Evolutionary conservation across 2,888 invertebrate species (phyloP), one percentile per base, ranked within the genome.

Genomic region (Capitulum mitella): DNA sequence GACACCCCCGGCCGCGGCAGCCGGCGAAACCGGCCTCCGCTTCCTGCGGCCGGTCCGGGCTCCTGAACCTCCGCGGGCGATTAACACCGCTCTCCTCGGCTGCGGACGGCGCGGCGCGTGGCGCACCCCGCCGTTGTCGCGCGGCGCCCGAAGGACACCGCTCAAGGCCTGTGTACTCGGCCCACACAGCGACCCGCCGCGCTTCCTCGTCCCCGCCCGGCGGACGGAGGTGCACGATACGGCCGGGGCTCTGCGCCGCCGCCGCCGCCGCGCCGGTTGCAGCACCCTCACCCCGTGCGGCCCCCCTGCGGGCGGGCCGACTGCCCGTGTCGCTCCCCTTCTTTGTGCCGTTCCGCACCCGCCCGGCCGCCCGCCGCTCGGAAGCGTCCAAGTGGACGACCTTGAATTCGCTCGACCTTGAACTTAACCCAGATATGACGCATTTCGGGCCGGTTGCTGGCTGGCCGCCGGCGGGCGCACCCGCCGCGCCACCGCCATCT

Each of bases 401-500:
- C 70, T 70, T 70, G 70, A 40, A 40, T 37, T 40, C 70, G 70
- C 40, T 40, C 70, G 70, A 22, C 70, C 70, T 70, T 70, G 70
- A 70, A 70, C 70, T 70, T 70, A 70, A 70, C 70, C 70, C 70
- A 70, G 70, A 70, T 70, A 70, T 70, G 70, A 70, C 70, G 70
- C 70, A 70, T 70, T 70, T 70, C 19, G 70, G 22, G 29, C 70
- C 40, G 37, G 70, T 70, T 70, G 40, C 37, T 26, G 70, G 37
- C 70, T 40, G 40, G 40, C 26, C 37, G 12, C 6, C 43, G n/a
- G 58, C n/a, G 6, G 70, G 40, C 37, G 19, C 37, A 26, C 70
- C 37, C 70, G 70, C 26, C 26, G 70, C 8, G 40, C 70, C 40
- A 37, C 37, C 19, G 70, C 37, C 70, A 70, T 70, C 70, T 70